These are phyloP conservation scores for Pithys albifrons DNA, from an alignment of 2,113 vertebrate genomes.

Conservation along the genomic window DNA sequence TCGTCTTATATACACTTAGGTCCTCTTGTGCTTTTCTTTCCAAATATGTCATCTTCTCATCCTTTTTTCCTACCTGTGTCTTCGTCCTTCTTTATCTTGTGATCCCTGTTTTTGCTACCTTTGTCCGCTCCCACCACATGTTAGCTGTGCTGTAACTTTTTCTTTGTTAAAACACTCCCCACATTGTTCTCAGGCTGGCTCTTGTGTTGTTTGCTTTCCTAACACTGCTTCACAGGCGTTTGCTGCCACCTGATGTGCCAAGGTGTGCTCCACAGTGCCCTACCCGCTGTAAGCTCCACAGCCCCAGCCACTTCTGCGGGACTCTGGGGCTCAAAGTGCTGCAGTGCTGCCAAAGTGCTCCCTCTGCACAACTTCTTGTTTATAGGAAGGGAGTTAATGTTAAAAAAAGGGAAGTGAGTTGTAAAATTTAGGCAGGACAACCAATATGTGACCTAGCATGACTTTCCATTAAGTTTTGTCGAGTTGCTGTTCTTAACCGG, in stretches of 20 bases:
- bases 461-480: background rate
- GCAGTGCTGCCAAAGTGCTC: no score
- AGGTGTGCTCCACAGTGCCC: no score
- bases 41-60: background rate
- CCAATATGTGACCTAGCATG: background rate
- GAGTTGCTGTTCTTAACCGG: background rate
- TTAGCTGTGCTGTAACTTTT: background rate
- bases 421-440: background rate
- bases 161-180: background rate
- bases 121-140: background rate
- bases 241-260: background rate
- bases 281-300: fast-evolving
- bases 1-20: background rate
- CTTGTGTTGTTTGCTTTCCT: background rate
- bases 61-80: background rate
- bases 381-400: background rate
- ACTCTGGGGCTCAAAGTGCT: background rate
- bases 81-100: background rate
- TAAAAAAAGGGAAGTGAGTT: background rate
- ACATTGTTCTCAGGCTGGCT: background rate
- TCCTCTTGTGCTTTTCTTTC: background rate
- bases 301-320: no score
- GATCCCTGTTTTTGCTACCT: background rate
- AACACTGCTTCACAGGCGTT: background rate
- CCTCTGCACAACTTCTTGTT: no score